Conservation (phyloP, 2,113 vertebrate species). For the Gambusia affinis region DNA sequence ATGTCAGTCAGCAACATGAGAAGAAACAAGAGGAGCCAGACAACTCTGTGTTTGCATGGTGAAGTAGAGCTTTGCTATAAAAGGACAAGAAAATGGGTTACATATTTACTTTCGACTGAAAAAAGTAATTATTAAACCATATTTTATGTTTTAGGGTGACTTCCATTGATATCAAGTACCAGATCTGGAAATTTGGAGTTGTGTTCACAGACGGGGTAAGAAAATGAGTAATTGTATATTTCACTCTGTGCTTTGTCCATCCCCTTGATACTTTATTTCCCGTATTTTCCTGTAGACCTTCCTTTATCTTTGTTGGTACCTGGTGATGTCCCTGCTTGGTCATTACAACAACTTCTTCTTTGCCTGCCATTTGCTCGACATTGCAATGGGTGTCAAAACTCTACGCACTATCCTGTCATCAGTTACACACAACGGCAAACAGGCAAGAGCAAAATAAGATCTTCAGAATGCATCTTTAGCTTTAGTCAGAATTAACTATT, state of each 20-base stretch:
- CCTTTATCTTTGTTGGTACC: constrained; percentile 92
- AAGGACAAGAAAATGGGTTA: background rate
- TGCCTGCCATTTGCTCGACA: constrained; percentile 90
- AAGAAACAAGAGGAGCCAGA: constrained; percentile 85
- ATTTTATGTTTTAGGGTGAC: constrained; percentile 77
- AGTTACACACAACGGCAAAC: constrained; percentile 94
- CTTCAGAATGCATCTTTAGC: background rate
- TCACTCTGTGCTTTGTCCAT: too few species aligned
- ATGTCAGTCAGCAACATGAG: constrained; percentile 88
- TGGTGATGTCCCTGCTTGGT: constrained; percentile 90
- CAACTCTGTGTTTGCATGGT: constrained; percentile 88
- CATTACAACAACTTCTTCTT: constrained; percentile 97
- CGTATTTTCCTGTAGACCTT: constrained; percentile 82
- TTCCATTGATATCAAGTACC: constrained; percentile 90
- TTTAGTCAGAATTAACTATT: too few species aligned
- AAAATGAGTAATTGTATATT: background rate
- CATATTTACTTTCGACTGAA: background rate
- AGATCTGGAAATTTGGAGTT: constrained; percentile 96
- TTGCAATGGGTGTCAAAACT: constrained; percentile 93
- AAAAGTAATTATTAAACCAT: background rate
- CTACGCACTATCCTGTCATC: constrained; percentile 92
- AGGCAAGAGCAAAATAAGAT: constrained; percentile 72
- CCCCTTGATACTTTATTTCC: background rate
- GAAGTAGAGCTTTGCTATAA: background rate
- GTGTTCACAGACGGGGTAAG: constrained; percentile 93